Conservation (phyloP, 2,888 invertebrate species). For the Oscheius sp. region DNA sequence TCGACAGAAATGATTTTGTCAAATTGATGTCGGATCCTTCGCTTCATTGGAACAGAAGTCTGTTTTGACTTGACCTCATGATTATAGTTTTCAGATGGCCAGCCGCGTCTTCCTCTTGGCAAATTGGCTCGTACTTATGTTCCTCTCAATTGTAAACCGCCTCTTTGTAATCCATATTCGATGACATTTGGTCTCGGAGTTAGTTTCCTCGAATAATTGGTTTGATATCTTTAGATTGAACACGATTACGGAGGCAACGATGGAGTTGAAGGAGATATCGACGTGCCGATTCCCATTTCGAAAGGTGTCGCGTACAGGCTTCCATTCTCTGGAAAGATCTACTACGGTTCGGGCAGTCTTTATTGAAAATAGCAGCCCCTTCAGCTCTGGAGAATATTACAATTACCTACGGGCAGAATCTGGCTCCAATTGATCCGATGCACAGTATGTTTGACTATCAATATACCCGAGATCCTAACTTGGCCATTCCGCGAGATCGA, state of each 20-base stretch:
- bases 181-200: constrained; percentile 59
- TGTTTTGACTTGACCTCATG: constrained; percentile 1
- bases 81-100: constrained; percentile 41
- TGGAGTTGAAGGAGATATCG: constrained; percentile 65
- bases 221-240: constrained; percentile 51
- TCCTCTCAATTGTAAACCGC: constrained; percentile 60
- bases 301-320: constrained; percentile 65
- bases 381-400: constrained; percentile 65
- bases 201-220: constrained; percentile 18
- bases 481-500: constrained; percentile 36
- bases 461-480: constrained; percentile 46
- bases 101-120: constrained; percentile 59
- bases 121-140: constrained; percentile 55
- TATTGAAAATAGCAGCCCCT: background rate
- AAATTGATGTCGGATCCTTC: constrained; percentile 59
- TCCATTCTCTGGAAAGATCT: constrained; percentile 65
- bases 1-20: constrained; percentile 62
- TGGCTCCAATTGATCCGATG: constrained; percentile 64
- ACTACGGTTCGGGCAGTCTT: constrained; percentile 44
- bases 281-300: constrained; percentile 62
- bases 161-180: constrained; percentile 62
- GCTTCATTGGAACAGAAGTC: constrained; percentile 59
- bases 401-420: constrained; percentile 63
- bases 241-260: constrained; percentile 62
- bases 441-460: constrained; percentile 59